Evolutionary conservation across 2,113 vertebrate genomes (phyloP).

Genomic region (Leptobrachium leishanense): DNA sequence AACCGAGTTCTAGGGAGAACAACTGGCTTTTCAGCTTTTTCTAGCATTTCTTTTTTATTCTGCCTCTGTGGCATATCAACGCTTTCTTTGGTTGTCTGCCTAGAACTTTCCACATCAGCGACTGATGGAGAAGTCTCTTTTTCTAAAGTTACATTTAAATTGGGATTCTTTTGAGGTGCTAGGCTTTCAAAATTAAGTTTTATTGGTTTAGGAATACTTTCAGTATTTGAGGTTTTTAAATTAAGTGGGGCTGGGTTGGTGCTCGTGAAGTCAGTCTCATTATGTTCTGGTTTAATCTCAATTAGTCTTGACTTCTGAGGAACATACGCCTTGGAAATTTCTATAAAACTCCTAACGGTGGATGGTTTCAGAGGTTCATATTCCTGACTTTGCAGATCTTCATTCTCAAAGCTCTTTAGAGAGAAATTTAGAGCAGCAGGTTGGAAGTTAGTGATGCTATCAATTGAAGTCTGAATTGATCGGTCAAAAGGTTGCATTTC

Average conservation of each 20-base stretch:
- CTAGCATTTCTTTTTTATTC: constrained; percentile 18
- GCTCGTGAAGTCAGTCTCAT: background rate
- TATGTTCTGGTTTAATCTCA: background rate
- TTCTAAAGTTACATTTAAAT: background rate
- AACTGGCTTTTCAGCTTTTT: constrained; percentile 11
- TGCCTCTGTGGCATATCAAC: background rate
- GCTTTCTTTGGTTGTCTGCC: background rate
- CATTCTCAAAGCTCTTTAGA: background rate
- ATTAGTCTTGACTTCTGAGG: background rate
- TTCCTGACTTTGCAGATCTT: background rate
- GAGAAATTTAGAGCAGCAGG: constrained; percentile 4
- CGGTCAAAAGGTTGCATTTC: background rate
- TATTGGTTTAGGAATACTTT: background rate
- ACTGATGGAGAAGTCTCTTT: background rate
- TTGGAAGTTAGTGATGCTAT: background rate
- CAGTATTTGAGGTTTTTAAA: background rate
- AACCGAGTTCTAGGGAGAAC: constrained; percentile 1
- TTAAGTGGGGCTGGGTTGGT: background rate
- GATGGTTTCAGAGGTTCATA: background rate
- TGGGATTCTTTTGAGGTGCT: background rate
- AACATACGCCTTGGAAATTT: background rate
- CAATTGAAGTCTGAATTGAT: background rate
- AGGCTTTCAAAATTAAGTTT: background rate
- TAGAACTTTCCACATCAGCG: background rate
- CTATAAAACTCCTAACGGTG: background rate